A percentile compares a stretch with the other conserved stretches of the same genome.
phyloP scores from a whole-genome alignment of 2,888 invertebrate genomes.

The Coelopa pilipes region DNA sequence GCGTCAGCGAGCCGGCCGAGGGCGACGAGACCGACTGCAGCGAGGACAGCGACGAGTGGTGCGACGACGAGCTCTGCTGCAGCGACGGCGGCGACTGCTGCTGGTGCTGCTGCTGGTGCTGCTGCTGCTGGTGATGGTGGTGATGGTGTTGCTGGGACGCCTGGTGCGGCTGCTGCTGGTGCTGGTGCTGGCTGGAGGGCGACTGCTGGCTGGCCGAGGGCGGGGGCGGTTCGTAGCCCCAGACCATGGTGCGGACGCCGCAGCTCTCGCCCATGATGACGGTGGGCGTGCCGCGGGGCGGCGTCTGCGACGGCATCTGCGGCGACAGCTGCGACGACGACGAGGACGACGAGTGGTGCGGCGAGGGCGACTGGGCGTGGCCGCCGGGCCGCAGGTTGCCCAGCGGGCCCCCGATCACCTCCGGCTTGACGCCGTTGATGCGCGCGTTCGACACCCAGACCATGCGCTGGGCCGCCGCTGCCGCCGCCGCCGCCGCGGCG shows the following conservation, averaged over 20 bases:
- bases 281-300: conserved; percentile 78
- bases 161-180: conserved; percentile 47
- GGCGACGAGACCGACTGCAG: conserved; percentile 68
- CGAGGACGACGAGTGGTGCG: conserved; percentile 63
- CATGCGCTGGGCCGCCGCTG: conserved; percentile 65
- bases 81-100: conserved; percentile 50
- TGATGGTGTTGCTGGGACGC: conserved; percentile 40
- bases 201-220: conserved; percentile 47
- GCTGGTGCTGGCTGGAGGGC: conserved; percentile 43
- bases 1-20: conserved; percentile 62
- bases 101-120: conserved; percentile 51
- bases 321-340: conserved; percentile 65
- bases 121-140: conserved; percentile 49
- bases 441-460: conserved; percentile 73
- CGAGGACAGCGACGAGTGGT: conserved; percentile 51
- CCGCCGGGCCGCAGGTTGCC: conserved; percentile 59
- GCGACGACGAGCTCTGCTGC: conserved; percentile 50
- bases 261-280: conserved; percentile 95
- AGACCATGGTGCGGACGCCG: conserved; percentile 80
- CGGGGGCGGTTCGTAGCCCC: conserved; percentile 72
- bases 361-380: conserved; percentile 61
- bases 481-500: conserved; percentile 56
- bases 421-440: conserved; percentile 84
- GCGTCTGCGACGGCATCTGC: conserved; percentile 66
- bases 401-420: conserved; percentile 76